Percentiles rank a stretch among this genome's conserved stretches.
Conservation (phyloP, 1,140 invertebrate genomes). For the Neodiprion lecontei region DNA sequence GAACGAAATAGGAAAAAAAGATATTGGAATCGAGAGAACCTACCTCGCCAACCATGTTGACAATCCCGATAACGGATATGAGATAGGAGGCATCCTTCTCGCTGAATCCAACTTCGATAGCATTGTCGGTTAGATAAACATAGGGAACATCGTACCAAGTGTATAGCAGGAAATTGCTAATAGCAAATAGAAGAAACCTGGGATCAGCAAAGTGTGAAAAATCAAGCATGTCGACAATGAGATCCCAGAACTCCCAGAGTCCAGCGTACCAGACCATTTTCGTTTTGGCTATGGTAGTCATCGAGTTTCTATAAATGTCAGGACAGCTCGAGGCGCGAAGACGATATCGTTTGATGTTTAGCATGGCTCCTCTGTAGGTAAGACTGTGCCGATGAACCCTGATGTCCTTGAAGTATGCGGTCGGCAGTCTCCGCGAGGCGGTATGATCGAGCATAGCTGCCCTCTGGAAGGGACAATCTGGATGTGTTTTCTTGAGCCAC, state of each 20-base stretch:
- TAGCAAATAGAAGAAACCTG: conserved; percentile 78
- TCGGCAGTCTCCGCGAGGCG: conserved; percentile 57
- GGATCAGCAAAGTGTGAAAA: conserved; percentile 79
- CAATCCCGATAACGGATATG: conserved; percentile 85
- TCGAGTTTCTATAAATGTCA: conserved; percentile 87
- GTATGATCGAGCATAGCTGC: conserved; percentile 54
- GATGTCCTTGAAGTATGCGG: conserved; percentile 74
- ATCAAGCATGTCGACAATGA: conserved; percentile 79
- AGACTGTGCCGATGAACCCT: conserved; percentile 76
- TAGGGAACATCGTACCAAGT: conserved; percentile 91
- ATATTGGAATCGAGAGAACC: conserved; percentile 39
- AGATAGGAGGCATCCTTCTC: conserved; percentile 78
- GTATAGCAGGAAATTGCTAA: conserved; percentile 87
- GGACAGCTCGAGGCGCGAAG: conserved; percentile 85
- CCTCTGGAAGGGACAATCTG: conserved; percentile 52
- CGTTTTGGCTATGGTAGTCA: conserved; percentile 84
- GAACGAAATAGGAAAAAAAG: conserved; percentile 6
- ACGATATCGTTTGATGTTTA: conserved; percentile 83
- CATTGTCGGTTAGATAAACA: conserved; percentile 83
- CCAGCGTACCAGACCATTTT: conserved; percentile 77
- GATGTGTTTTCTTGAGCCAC: conserved; percentile 62
- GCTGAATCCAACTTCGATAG: conserved; percentile 73
- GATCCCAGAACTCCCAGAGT: conserved; percentile 78
- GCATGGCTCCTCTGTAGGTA: conserved; percentile 85
- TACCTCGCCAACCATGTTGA: conserved; percentile 87